phyloP scores from a whole-genome alignment of 2,888 invertebrate genomes.

The Pseudococcus longispinus region DNA sequence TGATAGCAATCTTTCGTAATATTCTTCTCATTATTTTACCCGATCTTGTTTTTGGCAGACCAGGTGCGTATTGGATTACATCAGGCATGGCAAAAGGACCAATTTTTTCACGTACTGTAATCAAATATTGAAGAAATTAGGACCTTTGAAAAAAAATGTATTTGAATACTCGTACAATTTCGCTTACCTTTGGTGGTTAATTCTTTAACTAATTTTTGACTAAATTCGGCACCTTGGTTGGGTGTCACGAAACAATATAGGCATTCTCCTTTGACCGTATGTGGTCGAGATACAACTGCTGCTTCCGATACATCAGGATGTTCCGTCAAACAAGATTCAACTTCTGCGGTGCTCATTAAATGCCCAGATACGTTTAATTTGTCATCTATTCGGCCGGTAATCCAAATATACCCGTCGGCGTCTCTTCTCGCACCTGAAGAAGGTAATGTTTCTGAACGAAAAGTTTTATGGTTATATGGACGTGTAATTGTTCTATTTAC shows the following conservation, averaged over 20 bases:
- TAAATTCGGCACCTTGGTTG: conserved; percentile 76
- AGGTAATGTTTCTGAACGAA: background rate
- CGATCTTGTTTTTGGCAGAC: conserved; percentile 93
- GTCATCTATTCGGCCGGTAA: conserved; percentile 96
- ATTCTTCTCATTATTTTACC: conserved; percentile 98
- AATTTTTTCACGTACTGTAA: conserved; percentile 83
- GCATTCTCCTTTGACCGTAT: conserved; percentile 94
- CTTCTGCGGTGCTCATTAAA: conserved; percentile 95
- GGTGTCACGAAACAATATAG: conserved; percentile 96
- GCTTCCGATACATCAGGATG: conserved; percentile 87
- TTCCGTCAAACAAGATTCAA: conserved; percentile 81
- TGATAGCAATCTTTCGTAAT: conserved; percentile 88
- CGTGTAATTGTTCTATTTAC: conserved; percentile 66
- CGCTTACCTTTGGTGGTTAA: conserved; percentile 70
- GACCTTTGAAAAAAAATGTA: background rate
- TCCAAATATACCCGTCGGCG: conserved; percentile 93
- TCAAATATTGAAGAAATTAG: background rate
- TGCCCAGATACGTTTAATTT: conserved; percentile 99
- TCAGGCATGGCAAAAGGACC: conserved; percentile 97
- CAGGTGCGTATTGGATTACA: conserved; percentile 90
- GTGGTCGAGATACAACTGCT: conserved; percentile 94
- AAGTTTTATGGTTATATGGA: background rate
- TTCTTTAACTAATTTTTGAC: conserved; percentile 73
- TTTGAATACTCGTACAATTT: no score
- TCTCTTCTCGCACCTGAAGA: conserved; percentile 86